These are phyloP conservation scores for Erebia aethiops DNA, from an alignment of 2,888 invertebrate genomes.

Conservation along the genomic window DNA sequence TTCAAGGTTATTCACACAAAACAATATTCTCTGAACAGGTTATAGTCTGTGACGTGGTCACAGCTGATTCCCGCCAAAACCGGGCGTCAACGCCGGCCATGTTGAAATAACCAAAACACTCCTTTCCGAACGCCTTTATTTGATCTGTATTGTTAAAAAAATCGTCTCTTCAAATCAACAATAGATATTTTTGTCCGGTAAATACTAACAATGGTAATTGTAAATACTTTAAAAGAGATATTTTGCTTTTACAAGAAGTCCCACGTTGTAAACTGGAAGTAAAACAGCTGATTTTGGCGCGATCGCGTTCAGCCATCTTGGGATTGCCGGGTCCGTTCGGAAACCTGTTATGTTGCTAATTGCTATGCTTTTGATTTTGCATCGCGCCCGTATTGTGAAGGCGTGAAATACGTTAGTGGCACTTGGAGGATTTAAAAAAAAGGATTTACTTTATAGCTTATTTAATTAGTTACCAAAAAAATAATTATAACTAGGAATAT, in stretches of 20 bases:
- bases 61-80: slow-evolving; percentile 55
- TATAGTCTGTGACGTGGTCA: slow-evolving; percentile 42
- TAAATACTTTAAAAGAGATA: slow-evolving; percentile 13
- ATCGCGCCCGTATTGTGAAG: background rate
- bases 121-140: slow-evolving; percentile 20
- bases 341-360: slow-evolving; percentile 45
- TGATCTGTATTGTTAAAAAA: slow-evolving; percentile 33
- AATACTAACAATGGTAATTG: slow-evolving; percentile 19
- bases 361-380: slow-evolving; percentile 28
- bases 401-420: too few relatives aligned
- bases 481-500: too few relatives aligned
- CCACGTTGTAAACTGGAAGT: slow-evolving; percentile 38
- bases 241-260: background rate
- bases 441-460: too few relatives aligned
- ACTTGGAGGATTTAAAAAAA: too few relatives aligned
- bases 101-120: slow-evolving; percentile 17
- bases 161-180: slow-evolving; percentile 36
- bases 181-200: slow-evolving; percentile 31
- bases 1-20: slow-evolving; percentile 33
- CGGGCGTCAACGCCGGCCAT: slow-evolving; percentile 32
- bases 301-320: slow-evolving; percentile 42
- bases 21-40: slow-evolving; percentile 23
- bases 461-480: too few relatives aligned
- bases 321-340: slow-evolving; percentile 36
- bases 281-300: slow-evolving; percentile 9